These are phyloP conservation scores for Ctenomys sociabilis DNA, from an alignment of 2,113 vertebrate genomes.

Conservation along the genomic window DNA sequence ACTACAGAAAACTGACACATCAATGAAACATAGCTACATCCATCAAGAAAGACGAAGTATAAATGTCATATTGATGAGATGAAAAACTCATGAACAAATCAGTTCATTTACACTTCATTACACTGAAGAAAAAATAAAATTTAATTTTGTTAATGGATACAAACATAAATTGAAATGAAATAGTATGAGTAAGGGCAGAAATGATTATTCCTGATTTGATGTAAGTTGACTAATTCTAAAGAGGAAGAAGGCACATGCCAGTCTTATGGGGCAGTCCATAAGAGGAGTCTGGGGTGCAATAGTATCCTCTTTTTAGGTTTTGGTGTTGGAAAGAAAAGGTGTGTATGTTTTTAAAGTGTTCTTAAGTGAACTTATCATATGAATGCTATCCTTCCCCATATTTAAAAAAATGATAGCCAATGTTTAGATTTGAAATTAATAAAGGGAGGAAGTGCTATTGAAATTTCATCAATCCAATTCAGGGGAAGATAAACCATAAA, in stretches of 20 bases:
- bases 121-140: background rate
- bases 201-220: background rate
- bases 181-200: background rate
- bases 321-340: background rate
- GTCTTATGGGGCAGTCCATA: background rate
- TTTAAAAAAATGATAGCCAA: background rate
- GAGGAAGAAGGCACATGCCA: background rate
- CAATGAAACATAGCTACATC: background rate
- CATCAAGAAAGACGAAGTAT: background rate
- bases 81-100: background rate
- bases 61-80: background rate
- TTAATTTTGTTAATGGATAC: background rate
- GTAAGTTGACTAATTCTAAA: background rate
- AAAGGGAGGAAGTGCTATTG: background rate
- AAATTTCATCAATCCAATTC: background rate
- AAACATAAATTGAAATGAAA: background rate
- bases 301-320: background rate
- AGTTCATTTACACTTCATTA: background rate
- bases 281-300: background rate
- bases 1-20: background rate
- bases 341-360: background rate
- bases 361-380: background rate
- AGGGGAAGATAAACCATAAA: background rate
- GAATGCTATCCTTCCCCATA: background rate
- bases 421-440: background rate